Evolutionary conservation across 2,888 invertebrate genomes (phyloP).

Genomic region (Lithophane semibrunnea): DNA sequence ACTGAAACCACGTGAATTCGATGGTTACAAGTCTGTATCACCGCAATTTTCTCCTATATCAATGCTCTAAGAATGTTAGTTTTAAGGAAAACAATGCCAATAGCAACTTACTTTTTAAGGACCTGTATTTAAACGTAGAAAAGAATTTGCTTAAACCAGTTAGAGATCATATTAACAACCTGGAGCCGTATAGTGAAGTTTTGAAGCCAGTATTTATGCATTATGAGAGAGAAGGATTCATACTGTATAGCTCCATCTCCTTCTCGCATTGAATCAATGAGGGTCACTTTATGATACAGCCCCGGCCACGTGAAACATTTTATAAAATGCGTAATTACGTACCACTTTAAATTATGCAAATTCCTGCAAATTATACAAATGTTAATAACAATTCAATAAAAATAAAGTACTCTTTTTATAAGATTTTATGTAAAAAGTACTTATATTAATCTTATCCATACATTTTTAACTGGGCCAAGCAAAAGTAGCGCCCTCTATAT

Average conservation of each 20-base stretch:
- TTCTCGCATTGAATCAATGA: constrained; percentile 3
- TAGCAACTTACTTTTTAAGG: constrained; percentile 36
- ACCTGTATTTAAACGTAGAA: background rate
- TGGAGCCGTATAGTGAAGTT: background rate
- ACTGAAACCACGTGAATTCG: background rate
- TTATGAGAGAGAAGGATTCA: no score
- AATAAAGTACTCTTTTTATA: background rate
- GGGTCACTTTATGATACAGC: background rate
- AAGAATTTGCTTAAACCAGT: background rate
- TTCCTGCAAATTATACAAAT: background rate
- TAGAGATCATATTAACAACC: background rate
- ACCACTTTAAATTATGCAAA: background rate
- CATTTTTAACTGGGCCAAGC: constrained; percentile 26
- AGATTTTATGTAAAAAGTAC: constrained; percentile 5
- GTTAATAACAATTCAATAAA: constrained; percentile 2
- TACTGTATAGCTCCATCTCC: constrained; percentile 6
- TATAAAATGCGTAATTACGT: constrained; percentile 7
- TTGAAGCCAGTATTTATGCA: background rate
- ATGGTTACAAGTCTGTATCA: background rate
- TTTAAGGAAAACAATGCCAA: constrained; percentile 58
- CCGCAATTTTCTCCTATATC: constrained; percentile 15
- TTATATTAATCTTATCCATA: constrained; percentile 3
- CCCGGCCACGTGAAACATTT: background rate
- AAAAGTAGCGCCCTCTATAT: constrained; percentile 49
- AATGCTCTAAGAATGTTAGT: constrained; percentile 20